These are phyloP conservation scores for Drosophila suzukii DNA, from an alignment of 1,140 invertebrate genomes.

Conservation along the genomic window DNA sequence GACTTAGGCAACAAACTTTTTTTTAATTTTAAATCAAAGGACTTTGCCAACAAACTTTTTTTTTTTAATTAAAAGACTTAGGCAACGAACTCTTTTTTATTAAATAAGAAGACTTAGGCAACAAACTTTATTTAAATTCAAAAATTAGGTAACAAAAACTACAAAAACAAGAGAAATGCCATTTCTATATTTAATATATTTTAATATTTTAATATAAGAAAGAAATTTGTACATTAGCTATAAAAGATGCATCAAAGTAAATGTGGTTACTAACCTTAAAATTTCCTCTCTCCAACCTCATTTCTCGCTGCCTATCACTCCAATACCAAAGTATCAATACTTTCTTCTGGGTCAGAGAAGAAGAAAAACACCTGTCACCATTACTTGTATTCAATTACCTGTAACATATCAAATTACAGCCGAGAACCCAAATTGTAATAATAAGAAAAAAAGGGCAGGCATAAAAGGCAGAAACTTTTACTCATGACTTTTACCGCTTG, in stretches of 20 bases:
- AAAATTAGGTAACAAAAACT: neutral
- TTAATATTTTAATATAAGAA: no score
- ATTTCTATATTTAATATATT: no score
- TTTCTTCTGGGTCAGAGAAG: neutral
- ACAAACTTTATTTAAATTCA: slow-evolving; percentile 31
- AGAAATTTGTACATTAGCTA: neutral
- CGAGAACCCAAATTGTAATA: slow-evolving; percentile 2
- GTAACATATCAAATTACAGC: slow-evolving; percentile 6
- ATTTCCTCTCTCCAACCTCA: neutral
- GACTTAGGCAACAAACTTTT: neutral
- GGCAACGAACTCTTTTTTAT: neutral
- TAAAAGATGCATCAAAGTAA: neutral
- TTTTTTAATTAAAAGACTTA: slow-evolving; percentile 40
- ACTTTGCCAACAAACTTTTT: slow-evolving; percentile 35
- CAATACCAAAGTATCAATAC: neutral
- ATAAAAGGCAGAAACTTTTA: slow-evolving; percentile 10
- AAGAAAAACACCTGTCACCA: slow-evolving; percentile 4
- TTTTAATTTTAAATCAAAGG: neutral
- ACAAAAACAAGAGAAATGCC: no score
- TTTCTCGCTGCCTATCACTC: neutral
- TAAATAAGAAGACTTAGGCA: slow-evolving; percentile 14
- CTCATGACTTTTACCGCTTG: slow-evolving; percentile 13
- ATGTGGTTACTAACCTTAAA: no score
- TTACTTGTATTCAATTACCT: slow-evolving; percentile 1
- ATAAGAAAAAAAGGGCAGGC: neutral